phyloP scores from a whole-genome alignment of 2,797 vertebrate species.

The Alosa sapidissima region DNA sequence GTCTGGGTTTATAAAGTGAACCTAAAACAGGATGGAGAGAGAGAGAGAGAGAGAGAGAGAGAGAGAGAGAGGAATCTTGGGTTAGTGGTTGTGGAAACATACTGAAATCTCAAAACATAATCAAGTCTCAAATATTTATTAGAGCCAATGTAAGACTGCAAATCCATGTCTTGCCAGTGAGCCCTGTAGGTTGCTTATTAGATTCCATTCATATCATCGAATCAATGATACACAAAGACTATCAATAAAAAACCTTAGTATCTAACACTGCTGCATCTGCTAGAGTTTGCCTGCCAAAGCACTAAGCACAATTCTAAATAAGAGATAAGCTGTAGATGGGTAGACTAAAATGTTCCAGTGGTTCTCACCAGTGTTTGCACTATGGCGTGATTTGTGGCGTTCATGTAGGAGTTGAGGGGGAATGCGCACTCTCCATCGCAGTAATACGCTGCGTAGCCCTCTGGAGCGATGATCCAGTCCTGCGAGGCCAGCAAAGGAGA shows the following conservation, averaged over 20 bases:
- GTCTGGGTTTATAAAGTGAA: slow-evolving; percentile 97
- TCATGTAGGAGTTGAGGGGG: slow-evolving; percentile 98
- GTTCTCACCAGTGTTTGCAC: slow-evolving; percentile 94
- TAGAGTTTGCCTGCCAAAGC: neutral
- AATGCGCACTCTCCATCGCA: slow-evolving; percentile 98
- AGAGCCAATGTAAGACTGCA: neutral
- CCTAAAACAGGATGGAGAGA: slow-evolving; percentile 68
- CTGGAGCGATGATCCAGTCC: slow-evolving; percentile 99
- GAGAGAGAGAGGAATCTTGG: neutral
- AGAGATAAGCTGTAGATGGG: neutral
- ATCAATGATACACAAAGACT: neutral
- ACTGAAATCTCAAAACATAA: neutral
- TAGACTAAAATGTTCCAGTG: neutral
- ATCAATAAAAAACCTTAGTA: neutral
- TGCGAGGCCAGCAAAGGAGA: slow-evolving; percentile 48
- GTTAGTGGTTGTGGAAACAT: neutral
- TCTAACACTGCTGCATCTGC: neutral
- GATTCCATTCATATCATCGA: neutral
- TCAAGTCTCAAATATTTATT: too few species aligned
- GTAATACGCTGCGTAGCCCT: slow-evolving; percentile 96
- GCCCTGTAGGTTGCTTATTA: neutral
- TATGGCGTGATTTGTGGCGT: slow-evolving; percentile 97
- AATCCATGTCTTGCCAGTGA: neutral
- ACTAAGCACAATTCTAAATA: neutral
- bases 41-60: neutral